Base-by-base conservation (phyloP, 2,113 vertebrate species). In the Lepus europaeus region DNA sequence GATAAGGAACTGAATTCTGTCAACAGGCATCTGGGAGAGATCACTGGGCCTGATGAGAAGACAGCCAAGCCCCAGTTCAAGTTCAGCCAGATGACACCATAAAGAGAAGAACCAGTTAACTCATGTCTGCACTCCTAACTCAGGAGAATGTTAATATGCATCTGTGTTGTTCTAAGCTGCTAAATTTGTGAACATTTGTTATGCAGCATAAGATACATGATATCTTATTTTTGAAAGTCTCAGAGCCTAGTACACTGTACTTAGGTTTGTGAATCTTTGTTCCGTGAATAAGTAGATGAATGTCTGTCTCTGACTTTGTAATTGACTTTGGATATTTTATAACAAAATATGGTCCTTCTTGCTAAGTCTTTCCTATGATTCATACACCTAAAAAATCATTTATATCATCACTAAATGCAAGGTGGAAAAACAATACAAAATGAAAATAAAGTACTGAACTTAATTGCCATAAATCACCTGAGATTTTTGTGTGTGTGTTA, bases 371-470 rank as follows among this genome's bases (percentile, higher is more conserved):
- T 94, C 33, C 22, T 91, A 49, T 91, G 87, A 96, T 33, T 91
- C 64, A 91, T 61, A 86, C 78, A 39, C 53, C 20, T 39, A 76
- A 90, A 73, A n/a, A 68, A 53, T 49, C 76, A 92, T 91, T 96
- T 86, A 82, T 88, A 64, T 79, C 31, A 79, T 73, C 77, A 77
- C 36, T 78, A 64, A 70, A 86, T 70, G 23, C 39, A 94, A 82
- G 70, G 39, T 83, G 53, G 80, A 72, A 59, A 69, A 91, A 22
- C 13, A 82, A 72, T 49, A 53, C 68, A n/a, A n/a, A 84, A 83
- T 90, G 29, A 64, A 92, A 96, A 73, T 25, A 79, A 90, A 79
- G n/a, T 87, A 86, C 25, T 70, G 27, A 89, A 39, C 83, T 94
- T 89, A 9, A 91, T 93, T 90, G 36, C 31, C 22, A 53, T 89